Conservation (phyloP, 2,113 vertebrate species). For the Microtus montanus region DNA sequence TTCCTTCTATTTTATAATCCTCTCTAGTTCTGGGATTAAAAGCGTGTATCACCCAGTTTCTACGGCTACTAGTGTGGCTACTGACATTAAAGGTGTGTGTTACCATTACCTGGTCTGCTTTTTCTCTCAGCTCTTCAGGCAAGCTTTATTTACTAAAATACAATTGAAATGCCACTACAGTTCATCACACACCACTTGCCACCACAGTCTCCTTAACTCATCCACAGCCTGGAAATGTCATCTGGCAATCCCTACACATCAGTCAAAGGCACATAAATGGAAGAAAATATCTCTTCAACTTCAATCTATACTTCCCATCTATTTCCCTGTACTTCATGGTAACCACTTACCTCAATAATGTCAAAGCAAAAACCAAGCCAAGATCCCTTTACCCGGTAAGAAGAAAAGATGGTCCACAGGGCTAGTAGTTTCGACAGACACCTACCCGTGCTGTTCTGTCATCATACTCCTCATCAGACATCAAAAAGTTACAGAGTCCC, state of each 20-base stretch:
- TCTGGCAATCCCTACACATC: not conserved
- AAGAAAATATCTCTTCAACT: not conserved
- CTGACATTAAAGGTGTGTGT: too few relatives aligned
- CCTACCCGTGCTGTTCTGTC: conserved; percentile 94
- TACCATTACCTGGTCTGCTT: too few relatives aligned
- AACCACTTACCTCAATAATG: not conserved
- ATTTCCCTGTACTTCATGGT: not conserved
- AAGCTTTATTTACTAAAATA: too few relatives aligned
- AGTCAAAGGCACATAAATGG: not conserved
- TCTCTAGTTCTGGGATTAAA: too few relatives aligned
- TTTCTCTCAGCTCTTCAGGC: too few relatives aligned
- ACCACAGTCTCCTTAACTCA: not conserved
- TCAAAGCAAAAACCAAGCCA: not conserved
- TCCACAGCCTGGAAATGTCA: not conserved
- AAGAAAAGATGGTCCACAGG: not conserved
- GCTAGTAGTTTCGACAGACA: not conserved
- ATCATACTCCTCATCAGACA: conserved; percentile 87
- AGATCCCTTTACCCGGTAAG: not conserved
- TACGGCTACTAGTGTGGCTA: too few relatives aligned
- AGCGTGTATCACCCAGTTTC: too few relatives aligned
- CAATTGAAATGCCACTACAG: too few relatives aligned
- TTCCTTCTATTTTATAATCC: too few relatives aligned
- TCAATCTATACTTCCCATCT: not conserved
- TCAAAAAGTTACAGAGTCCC: conserved; percentile 94
- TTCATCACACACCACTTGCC: not conserved